Evolutionary conservation across 2,888 invertebrate genomes (phyloP).

Genomic region (Monochamus alternatus): DNA sequence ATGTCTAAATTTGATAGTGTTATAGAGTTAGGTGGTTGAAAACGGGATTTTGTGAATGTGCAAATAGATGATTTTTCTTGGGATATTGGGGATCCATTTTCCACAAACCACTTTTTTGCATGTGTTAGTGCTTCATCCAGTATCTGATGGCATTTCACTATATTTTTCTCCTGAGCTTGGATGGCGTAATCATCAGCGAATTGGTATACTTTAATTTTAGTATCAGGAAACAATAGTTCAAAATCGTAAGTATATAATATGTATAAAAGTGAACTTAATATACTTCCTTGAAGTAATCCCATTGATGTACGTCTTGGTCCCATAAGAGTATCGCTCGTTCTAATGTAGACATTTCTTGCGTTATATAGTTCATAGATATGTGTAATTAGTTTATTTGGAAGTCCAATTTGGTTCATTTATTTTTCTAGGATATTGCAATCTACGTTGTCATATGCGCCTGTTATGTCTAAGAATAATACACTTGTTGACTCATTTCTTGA

Average conservation of each 20-base stretch:
- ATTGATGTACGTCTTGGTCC: neutral
- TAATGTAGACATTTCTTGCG: neutral
- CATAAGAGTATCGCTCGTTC: neutral
- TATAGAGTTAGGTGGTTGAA: neutral
- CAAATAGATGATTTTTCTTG: neutral
- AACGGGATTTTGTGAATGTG: neutral
- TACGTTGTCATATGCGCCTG: neutral
- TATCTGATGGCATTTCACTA: neutral
- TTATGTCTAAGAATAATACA: too few relatives aligned
- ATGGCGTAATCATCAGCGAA: conserved; percentile 2
- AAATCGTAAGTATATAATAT: conserved; percentile 14
- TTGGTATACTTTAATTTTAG: neutral
- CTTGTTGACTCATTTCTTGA: neutral
- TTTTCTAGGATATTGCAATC: too few relatives aligned
- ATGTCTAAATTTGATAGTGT: neutral
- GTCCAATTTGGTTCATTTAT: too few relatives aligned
- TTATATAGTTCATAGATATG: neutral
- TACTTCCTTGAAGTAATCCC: conserved; percentile 7
- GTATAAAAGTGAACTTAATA: conserved; percentile 4
- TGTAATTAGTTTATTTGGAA: neutral
- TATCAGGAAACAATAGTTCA: neutral
- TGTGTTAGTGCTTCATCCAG: neutral
- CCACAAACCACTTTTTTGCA: neutral
- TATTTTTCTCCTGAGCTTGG: neutral
- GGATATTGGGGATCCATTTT: neutral